Evolutionary conservation across 2,113 vertebrate genomes (phyloP).

Genomic region (Siniperca chuatsi): DNA sequence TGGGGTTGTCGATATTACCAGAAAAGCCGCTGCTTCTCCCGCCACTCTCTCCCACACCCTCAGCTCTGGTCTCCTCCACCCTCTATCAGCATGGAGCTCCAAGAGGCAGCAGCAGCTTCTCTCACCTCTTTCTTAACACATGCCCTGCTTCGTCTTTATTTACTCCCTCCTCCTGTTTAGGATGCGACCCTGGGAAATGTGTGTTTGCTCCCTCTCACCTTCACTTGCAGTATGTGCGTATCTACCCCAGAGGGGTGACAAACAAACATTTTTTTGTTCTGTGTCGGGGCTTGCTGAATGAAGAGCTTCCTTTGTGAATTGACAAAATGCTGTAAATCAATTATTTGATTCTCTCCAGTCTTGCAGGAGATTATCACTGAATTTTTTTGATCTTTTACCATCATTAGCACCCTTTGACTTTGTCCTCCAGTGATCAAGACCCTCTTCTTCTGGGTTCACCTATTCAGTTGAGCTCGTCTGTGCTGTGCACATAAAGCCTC

Average conservation of each 20-base stretch:
- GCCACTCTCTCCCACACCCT: conserved; percentile 12
- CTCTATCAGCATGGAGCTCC: conserved; percentile 3
- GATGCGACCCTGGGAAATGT: conserved; percentile 49
- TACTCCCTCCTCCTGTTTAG: conserved; percentile 12
- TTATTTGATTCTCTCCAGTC: not conserved
- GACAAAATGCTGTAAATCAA: not conserved
- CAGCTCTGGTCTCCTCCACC: conserved; percentile 3
- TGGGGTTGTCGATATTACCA: conserved; percentile 36
- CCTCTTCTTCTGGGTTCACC: conserved; percentile 1
- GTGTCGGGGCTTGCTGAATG: not conserved
- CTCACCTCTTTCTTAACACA: conserved; percentile 2
- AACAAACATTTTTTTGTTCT: conserved; percentile 25
- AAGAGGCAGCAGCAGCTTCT: conserved; percentile 11
- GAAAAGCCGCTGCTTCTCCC: conserved; percentile 24
- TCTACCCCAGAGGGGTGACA: conserved; percentile 15
- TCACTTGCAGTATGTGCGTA: conserved; percentile 24
- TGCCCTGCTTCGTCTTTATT: not conserved
- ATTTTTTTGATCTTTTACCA: not conserved
- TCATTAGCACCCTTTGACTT: conserved; percentile 23
- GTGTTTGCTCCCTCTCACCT: conserved; percentile 51
- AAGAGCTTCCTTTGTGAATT: conserved; percentile 8
- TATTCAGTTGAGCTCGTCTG: not conserved
- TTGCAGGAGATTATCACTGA: not conserved
- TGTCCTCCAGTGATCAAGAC: conserved; percentile 10
- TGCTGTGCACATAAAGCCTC: conserved; percentile 15